Base-by-base conservation (phyloP, 2,797 vertebrate species). In the Urosaurus nigricauda region DNA sequence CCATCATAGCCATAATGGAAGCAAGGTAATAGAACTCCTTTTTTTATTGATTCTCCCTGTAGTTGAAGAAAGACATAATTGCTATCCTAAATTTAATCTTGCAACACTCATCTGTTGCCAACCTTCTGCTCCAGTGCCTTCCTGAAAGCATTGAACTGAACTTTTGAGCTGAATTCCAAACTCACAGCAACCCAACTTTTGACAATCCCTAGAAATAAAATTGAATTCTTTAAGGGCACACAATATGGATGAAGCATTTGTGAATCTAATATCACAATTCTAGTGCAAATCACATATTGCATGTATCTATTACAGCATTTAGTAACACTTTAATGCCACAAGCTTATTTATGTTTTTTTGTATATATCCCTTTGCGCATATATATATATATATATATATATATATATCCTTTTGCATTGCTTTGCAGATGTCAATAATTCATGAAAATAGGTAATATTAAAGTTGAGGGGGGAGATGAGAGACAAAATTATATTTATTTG, bases 1-100 rank as follows among this genome's bases (percentile, higher is more conserved):
- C 90, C 92, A 80, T 86, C 77, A 88, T 92, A 92, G 90, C 74
- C 85, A 75, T 93, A 89, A 91, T 80, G 77, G 90, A 94, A 82
- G 89, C 86, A 93, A 89, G 58, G 90, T 83, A 94, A 90, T 95
- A 93, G 94, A 93, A 94, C 94, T 95, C 90, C 91, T 90, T 91
- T 53, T n/a, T 56, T 93, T 93, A 95, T 94, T 92, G 94, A 94
- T 94, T 93, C 37, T 78, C 83, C 11, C 80, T 74, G 87, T 92
- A 91, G 91, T 93, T 93, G 87, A 90, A 92, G 85, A 94, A 91
- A 94, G 65, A 84, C 9, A 0, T 92, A 96, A 96, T 95, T 95
- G 89, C 91, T 87, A 88, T 87, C 84, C 88, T 95, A 92, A 94
- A 94, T 96, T 94, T 93, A 94, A 95, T 94, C 89, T 93, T 82